These are phyloP conservation scores for Caenorhabditis wallacei DNA, from an alignment of 2,888 invertebrate genomes.

Conservation along the genomic window DNA sequence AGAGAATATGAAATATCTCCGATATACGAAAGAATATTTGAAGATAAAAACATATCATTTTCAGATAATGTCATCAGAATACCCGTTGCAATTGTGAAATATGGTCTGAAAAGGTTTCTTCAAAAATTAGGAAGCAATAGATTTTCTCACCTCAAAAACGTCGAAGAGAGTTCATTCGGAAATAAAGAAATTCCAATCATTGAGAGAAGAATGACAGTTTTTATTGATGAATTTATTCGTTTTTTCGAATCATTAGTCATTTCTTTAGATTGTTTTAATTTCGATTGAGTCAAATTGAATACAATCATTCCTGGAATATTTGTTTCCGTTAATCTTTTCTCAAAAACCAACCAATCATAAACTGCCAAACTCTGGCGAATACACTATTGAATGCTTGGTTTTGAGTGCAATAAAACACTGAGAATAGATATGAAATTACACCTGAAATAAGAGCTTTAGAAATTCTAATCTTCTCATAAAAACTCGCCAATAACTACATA, in stretches of 20 bases:
- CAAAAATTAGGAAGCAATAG: too few relatives aligned
- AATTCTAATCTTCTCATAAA: not conserved
- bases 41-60: not conserved
- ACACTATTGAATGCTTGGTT: conserved; percentile 35
- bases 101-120: conserved; percentile 28
- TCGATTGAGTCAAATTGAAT: not conserved
- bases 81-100: conserved; percentile 18
- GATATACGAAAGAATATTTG: conserved; percentile 15
- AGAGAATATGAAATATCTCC: conserved; percentile 39
- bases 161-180: not conserved
- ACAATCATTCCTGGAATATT: conserved; percentile 6
- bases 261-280: too few relatives aligned
- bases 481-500: not conserved
- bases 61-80: conserved; percentile 1
- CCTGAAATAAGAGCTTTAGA: not conserved
- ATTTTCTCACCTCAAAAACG: too few relatives aligned
- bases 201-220: not conserved
- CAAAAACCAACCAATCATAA: conserved; percentile 12
- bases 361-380: conserved; percentile 45
- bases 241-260: not conserved
- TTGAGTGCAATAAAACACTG: conserved; percentile 2
- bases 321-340: not conserved
- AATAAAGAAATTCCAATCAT: not conserved
- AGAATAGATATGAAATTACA: not conserved
- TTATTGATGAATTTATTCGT: not conserved